Evolutionary conservation across 2,797 vertebrate species (phyloP), one percentile per base, ranked within the genome.

Genomic region (Phalanger gymnotis): DNA sequence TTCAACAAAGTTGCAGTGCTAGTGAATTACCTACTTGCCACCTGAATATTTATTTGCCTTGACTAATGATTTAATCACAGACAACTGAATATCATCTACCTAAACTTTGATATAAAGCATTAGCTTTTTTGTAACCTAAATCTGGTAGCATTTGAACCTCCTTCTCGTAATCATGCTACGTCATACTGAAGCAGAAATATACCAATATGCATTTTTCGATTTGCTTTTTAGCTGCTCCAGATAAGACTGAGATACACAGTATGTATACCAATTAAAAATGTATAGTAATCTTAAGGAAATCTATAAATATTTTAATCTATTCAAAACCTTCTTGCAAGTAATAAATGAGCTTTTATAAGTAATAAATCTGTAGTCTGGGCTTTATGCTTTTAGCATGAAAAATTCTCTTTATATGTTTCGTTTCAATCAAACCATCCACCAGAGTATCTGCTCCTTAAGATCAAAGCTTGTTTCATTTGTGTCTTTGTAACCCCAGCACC

Each of bases 231-330:
- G 95, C 28, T 94, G 91, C 54, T 61, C 47, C 95, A 55, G 91
- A 94, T 56, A 96, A 98, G 93, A 30, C 9, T 30, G 92, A 95
- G 91, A 40, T 56, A 14, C 92, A 57, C 93, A 96, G 95, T 95
- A 94, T 94, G 92, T 96, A 97, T 91, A 56, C 34, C 10, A 25
- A 53, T 73, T 47, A 87, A 47, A 47, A 81, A 55, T 91, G 5
- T 95, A 13, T 58, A 93, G 91, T 22, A 14, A 95, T 57, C 54
- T 61, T 1, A 54, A 93, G 28, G 94, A 91, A 57, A 55, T 40
- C 54, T 40, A 54, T 19, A 22, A 58, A 53, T 53, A 25, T 66
- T 81, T 81, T 81, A 22, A 81, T 81, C 19, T 81, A 22, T 5
- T 66, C 16, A 81, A 47, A 81, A 81, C 19, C 19, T 51, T 73